phyloP scores from a whole-genome alignment of 2,888 invertebrate genomes.

The Bombylius major region DNA sequence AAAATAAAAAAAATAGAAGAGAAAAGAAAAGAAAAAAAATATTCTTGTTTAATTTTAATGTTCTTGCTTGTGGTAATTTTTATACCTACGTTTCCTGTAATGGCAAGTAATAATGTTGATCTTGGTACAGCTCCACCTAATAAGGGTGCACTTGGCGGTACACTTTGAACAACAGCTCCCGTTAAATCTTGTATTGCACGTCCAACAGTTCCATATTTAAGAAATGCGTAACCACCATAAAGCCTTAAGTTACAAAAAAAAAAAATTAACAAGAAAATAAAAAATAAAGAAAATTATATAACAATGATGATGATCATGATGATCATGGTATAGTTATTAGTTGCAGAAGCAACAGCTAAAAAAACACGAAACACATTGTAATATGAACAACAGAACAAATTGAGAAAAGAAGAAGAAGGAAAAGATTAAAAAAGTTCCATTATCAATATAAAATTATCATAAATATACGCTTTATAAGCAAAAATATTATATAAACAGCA shows the following conservation, averaged over 20 bases:
- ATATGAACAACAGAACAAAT: background rate
- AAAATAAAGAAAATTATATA: background rate
- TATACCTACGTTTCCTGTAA: conserved; percentile 45
- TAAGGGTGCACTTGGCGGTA: conserved; percentile 27
- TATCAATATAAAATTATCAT: background rate
- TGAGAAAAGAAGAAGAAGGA: background rate
- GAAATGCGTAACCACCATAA: conserved; percentile 56
- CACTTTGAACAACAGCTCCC: conserved; percentile 63
- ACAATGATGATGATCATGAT: background rate
- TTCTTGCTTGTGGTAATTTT: background rate
- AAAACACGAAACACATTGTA: no score
- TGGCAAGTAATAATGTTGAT: conserved; percentile 55
- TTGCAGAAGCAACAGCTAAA: no score
- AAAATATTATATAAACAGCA: no score
- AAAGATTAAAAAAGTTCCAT: background rate
- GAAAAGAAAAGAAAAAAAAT: background rate
- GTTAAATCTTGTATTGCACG: conserved; percentile 60
- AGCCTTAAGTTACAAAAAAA: conserved; percentile 34
- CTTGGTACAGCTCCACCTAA: conserved; percentile 57
- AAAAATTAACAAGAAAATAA: background rate
- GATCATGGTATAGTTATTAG: no score
- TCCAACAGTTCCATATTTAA: conserved; percentile 50
- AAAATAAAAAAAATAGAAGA: background rate
- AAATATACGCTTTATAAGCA: background rate
- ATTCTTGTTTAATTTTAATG: background rate